These are phyloP conservation scores for Cirrhinus molitorella DNA, from an alignment of 2,797 vertebrate genomes.

Conservation along the genomic window DNA sequence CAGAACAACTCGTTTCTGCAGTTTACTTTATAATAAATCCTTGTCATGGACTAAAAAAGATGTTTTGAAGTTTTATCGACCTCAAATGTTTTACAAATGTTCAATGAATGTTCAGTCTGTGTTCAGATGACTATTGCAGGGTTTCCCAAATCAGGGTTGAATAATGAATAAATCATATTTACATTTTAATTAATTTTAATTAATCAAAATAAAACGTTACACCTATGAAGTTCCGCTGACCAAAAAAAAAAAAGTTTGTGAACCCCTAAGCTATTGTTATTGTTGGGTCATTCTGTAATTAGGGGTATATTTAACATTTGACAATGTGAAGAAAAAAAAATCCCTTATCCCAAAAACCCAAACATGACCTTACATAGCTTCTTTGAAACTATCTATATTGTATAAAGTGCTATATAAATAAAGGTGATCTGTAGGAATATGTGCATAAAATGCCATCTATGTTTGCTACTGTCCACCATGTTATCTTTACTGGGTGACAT, in stretches of 20 bases:
- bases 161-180: neutral
- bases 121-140: neutral
- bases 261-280: neutral
- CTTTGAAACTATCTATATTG: too few species aligned
- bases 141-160: neutral
- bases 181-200: neutral
- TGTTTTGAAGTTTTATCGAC: neutral
- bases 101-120: neutral
- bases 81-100: neutral
- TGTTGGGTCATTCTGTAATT: too few species aligned
- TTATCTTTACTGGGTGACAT: too few species aligned
- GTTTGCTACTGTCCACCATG: too few species aligned
- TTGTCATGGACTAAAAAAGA: neutral
- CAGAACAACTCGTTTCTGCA: neutral
- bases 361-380: too few species aligned
- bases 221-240: neutral
- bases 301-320: too few species aligned
- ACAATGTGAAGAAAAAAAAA: too few species aligned
- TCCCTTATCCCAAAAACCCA: too few species aligned
- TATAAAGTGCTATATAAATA: too few species aligned
- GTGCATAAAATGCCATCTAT: too few species aligned
- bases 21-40: neutral
- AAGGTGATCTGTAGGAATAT: too few species aligned
- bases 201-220: neutral
- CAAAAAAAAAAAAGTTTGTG: neutral